Base-by-base conservation (phyloP, 2,113 vertebrate species). In the Aegotheles bennettii region DNA sequence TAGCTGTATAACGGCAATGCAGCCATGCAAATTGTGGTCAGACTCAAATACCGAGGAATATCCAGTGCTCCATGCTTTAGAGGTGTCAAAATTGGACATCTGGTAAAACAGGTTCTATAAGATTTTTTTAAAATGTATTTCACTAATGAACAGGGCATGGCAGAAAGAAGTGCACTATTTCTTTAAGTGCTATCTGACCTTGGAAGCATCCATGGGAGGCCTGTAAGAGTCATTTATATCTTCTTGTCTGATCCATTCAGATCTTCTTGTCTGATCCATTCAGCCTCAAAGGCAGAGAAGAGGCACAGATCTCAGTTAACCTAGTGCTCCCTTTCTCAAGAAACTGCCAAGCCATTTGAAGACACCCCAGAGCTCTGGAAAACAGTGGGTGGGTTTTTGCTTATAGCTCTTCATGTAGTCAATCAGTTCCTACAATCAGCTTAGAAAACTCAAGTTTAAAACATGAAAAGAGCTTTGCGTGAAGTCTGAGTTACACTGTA, bases 1-100 rank as follows among this genome's bases (percentile, higher is more conserved):
- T 16, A 16, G 23, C 1, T 2, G 28, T 14, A 1, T 3, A 67
- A 56, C 8, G 28, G 14, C 1, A 2, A 65, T 3, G 5, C 2
- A 95, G 23, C 24, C 25, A 16, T 11, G 28, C 9, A 76, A 73
- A 76, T 1, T 12, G 3, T 10, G 17, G 35, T 16, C 53, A 57
- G 38, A 42, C 4, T 25, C 16, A 40, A 87, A 78, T 15, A 7
- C 12, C 1, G 3, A 80, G 28, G 21, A 81, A 59, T 13, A 67
- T 4, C 11, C 59, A 54, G 5, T 26, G 13, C 33, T 86, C 33
- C 26, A 0, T 35, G 74, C 54, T 67, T 59, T 1, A 54, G 12
- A 38, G 4, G 1, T 45, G 19, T 17, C 36, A 48, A 5, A 74
- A 59, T 0, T 11, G 20, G 6, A 24, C 23, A 38, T 28, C 26